Evolutionary conservation across 2,888 invertebrate species (phyloP).

Genomic region (Phymatocera aterrima): DNA sequence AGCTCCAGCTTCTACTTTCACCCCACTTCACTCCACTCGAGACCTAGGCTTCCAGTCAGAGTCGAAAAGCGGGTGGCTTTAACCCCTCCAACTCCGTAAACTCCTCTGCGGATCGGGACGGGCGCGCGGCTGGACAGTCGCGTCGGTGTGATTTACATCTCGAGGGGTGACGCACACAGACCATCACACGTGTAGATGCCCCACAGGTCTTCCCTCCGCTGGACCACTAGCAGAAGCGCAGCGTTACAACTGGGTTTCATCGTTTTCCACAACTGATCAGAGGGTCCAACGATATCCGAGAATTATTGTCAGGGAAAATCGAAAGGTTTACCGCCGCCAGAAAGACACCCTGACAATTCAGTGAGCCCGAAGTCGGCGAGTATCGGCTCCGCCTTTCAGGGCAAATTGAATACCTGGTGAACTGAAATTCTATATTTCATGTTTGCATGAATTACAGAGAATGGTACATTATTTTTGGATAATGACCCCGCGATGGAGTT

Average conservation of each 20-base stretch:
- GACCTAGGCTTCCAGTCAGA: conserved; percentile 32
- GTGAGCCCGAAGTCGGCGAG: too few relatives aligned
- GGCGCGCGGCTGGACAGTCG: conserved; percentile 24
- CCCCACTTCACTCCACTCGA: conserved; percentile 6
- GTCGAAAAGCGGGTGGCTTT: conserved; percentile 22
- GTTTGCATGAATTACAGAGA: too few relatives aligned
- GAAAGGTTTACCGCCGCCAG: neutral
- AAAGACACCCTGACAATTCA: neutral
- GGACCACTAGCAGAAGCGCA: conserved; percentile 31
- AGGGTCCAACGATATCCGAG: neutral
- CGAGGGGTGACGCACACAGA: conserved; percentile 25
- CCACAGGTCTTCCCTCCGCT: neutral
- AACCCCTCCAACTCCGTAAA: conserved; percentile 29
- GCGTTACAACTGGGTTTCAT: conserved; percentile 24
- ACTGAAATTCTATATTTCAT: too few relatives aligned
- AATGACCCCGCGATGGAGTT: too few relatives aligned
- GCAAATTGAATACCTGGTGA: too few relatives aligned
- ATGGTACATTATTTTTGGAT: too few relatives aligned
- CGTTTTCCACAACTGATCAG: neutral
- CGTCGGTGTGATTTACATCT: conserved; percentile 41
- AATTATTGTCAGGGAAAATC: neutral
- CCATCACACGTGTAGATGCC: neutral
- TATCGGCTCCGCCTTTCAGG: too few relatives aligned
- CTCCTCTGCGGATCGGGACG: conserved; percentile 20
- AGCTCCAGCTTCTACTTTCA: neutral